These are phyloP conservation scores for Chaetops frenatus DNA, from an alignment of 2,113 vertebrate species.

Conservation along the genomic window DNA sequence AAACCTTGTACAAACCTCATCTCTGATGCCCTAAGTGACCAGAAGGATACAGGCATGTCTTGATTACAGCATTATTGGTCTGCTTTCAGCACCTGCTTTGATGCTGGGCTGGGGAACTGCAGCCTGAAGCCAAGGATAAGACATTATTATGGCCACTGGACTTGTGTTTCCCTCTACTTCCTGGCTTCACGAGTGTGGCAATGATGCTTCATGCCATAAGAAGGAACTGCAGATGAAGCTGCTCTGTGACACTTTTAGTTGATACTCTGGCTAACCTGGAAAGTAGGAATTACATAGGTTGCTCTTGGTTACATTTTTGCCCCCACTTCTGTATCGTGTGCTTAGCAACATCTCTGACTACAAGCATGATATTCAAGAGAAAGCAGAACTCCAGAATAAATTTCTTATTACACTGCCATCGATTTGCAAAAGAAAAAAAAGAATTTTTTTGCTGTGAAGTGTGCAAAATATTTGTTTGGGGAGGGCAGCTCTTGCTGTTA, in stretches of 20 bases:
- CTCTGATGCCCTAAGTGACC: background rate
- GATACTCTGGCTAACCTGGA: background rate
- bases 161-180: background rate
- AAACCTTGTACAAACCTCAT: background rate
- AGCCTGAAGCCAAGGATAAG: background rate
- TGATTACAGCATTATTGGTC: background rate
- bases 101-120: background rate
- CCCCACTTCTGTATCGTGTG: fast-evolving
- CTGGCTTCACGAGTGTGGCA: fast-evolving
- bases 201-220: background rate
- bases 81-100: background rate
- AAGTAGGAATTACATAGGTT: background rate
- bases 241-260: background rate
- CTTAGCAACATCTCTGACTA: background rate
- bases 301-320: background rate
- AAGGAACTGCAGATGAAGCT: background rate
- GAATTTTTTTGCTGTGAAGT: background rate
- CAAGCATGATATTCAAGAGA: background rate
- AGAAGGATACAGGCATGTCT: background rate
- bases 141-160: too few species aligned
- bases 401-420: background rate
- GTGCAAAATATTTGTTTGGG: background rate
- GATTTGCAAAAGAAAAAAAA: background rate
- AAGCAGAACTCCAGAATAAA: background rate
- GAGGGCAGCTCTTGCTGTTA: background rate